Conservation (phyloP, 2,888 invertebrate species). For the Leptura quadrifasciata region DNA sequence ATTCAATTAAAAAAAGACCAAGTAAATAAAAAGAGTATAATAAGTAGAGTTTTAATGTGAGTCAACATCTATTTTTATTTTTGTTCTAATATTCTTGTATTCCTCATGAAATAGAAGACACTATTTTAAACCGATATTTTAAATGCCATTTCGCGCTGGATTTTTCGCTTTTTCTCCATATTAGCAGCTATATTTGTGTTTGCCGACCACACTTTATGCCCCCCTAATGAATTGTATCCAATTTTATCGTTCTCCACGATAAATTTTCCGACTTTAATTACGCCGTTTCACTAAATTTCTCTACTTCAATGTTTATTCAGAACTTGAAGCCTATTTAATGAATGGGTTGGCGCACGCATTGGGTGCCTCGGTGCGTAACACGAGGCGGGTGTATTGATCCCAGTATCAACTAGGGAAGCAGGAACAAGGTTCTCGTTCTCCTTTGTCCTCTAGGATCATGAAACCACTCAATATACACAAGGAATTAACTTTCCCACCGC, state of each 20-base stretch:
- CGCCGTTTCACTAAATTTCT: constrained; percentile 30
- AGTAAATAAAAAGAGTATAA: too few relatives aligned
- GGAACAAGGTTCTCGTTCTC: constrained; percentile 58
- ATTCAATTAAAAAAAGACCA: too few relatives aligned
- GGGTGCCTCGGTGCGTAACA: constrained; percentile 32
- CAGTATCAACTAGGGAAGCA: constrained; percentile 55
- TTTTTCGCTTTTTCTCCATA: not conserved
- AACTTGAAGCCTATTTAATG: constrained; percentile 39
- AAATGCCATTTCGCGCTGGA: not conserved
- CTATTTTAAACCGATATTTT: not conserved
- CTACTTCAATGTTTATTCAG: constrained; percentile 39
- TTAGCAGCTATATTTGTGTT: constrained; percentile 1
- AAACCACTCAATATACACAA: constrained; percentile 30
- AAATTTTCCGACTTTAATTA: constrained; percentile 35
- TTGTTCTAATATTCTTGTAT: too few relatives aligned
- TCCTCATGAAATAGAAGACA: too few relatives aligned
- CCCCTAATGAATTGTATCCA: constrained; percentile 1
- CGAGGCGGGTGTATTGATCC: constrained; percentile 54
- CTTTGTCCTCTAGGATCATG: constrained; percentile 51
- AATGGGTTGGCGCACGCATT: constrained; percentile 47
- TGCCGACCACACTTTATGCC: not conserved
- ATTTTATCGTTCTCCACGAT: constrained; percentile 4
- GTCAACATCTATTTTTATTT: too few relatives aligned
- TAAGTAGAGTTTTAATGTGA: too few relatives aligned
- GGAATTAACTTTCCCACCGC: constrained; percentile 34